These are phyloP conservation scores for Coremacera marginata DNA, from an alignment of 2,888 invertebrate genomes.

Conservation along the genomic window DNA sequence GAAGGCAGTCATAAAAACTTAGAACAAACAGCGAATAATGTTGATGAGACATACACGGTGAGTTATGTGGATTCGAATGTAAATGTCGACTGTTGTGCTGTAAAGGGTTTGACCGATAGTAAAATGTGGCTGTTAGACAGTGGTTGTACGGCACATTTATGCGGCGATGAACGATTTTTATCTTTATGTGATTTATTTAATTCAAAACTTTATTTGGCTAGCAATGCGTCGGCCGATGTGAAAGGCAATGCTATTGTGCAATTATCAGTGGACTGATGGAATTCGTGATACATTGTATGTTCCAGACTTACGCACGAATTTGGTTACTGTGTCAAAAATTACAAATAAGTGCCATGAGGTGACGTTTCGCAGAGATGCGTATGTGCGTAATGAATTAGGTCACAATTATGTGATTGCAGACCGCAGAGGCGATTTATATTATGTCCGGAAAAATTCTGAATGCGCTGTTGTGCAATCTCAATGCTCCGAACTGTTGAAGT, in stretches of 20 bases:
- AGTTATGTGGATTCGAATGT: no score
- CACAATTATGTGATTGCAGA: slow-evolving; percentile 36
- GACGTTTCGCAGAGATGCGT: background rate
- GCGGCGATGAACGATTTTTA: no score
- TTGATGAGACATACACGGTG: no score
- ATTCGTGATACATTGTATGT: slow-evolving; percentile 32
- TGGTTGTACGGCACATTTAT: no score
- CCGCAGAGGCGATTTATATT: slow-evolving; percentile 38
- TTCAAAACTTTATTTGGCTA: slow-evolving; percentile 33
- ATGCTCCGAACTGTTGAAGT: slow-evolving; percentile 41
- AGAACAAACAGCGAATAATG: no score
- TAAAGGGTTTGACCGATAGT: no score
- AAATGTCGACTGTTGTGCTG: no score
- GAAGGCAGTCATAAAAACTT: no score
- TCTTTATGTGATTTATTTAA: slow-evolving; percentile 5
- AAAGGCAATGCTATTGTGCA: slow-evolving; percentile 34
- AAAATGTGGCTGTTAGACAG: no score
- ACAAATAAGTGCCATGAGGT: no score
- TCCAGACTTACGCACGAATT: no score
- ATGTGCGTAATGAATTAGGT: slow-evolving; percentile 30
- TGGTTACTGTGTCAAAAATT: no score
- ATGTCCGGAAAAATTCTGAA: slow-evolving; percentile 35
- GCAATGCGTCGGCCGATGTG: slow-evolving; percentile 35
- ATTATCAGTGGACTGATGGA: background rate
- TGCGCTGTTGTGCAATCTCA: slow-evolving; percentile 37